Base-by-base conservation (phyloP, 2,888 invertebrate species). In the Gonocerus acuteangulatus region DNA sequence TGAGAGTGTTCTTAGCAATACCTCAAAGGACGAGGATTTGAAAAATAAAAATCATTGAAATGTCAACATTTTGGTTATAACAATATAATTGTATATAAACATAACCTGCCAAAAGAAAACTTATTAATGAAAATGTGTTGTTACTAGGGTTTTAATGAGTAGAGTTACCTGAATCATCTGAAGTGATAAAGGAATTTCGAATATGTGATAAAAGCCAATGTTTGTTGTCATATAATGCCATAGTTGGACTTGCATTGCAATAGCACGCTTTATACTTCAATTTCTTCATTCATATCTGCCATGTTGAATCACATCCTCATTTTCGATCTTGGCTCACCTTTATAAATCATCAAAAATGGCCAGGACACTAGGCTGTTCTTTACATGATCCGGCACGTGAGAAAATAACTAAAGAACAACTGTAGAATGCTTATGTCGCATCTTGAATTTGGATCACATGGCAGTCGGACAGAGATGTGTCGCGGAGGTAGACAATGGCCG, bases 191-290 rank as follows among this genome's bases (percentile, higher is more conserved):
- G 9, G 94, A 93, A 75, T 95, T 93, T 61, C 92, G 81, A 68
- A 95, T 91, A 75, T 95, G 92, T 63, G 92, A 89, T 56, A 95
- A 79, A 49, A 96, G 79, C 88, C 95, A 95, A 70, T 88, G 87
- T 74, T 86, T 87, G 76, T 95, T 92, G 74, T 95, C 94, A 75
- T 93, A 95, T 67, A 93, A 84, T 68, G 95, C 95, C 95, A 95
- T 95, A 63, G 61, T 66, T 67, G 62, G 56, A 65, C 62, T 63
- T 62, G 64, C 68, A 68, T 68, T 64, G 66, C 68, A 66, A 61
- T 60, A 60, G 48, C 42, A 65, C 60, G 58, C 58, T 58, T 44
- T 22, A 21, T 44, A 51, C 45, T 52, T 22, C 44, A 52, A 51
- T 44, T 60, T 52, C 22, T 23, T 19, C 51, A 60, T 44, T 39